Conservation (phyloP, 2,888 invertebrate species). For the Elegia similella region DNA sequence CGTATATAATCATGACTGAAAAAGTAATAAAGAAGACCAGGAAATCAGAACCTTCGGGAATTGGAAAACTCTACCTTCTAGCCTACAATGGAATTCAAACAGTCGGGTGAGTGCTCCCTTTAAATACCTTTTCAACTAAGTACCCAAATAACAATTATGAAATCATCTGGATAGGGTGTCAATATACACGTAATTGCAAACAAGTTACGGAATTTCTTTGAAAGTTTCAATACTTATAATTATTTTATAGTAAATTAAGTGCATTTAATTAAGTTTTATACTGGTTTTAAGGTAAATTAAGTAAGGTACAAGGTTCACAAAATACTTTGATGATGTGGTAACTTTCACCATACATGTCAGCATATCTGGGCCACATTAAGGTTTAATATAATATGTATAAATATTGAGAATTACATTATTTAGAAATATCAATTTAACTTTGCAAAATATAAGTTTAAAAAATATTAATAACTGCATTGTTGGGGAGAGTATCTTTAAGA, state of each 20-base stretch:
- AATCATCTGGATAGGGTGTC: too few relatives aligned
- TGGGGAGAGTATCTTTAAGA: too few relatives aligned
- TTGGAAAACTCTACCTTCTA: conserved; percentile 84
- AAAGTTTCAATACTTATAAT: background rate
- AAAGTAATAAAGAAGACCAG: conserved; percentile 47
- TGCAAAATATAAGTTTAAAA: too few relatives aligned
- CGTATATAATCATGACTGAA: conserved; percentile 39
- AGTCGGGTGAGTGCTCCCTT: conserved; percentile 82
- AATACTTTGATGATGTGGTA: conserved; percentile 10
- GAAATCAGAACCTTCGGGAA: conserved; percentile 70
- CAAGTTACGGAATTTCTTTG: background rate
- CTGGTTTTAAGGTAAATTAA: background rate
- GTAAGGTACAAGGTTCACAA: background rate
- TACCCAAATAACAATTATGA: too few relatives aligned
- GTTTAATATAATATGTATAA: background rate
- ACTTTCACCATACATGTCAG: conserved; percentile 7
- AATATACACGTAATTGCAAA: background rate
- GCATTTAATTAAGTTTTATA: too few relatives aligned
- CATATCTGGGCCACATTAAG: background rate
- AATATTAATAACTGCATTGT: too few relatives aligned
- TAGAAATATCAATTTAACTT: background rate
- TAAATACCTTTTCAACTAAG: background rate
- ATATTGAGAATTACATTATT: background rate
- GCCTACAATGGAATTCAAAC: conserved; percentile 88
- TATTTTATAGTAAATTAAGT: too few relatives aligned